Base-by-base conservation (phyloP, 2,113 vertebrate species). In the Phoxinus phoxinus region DNA sequence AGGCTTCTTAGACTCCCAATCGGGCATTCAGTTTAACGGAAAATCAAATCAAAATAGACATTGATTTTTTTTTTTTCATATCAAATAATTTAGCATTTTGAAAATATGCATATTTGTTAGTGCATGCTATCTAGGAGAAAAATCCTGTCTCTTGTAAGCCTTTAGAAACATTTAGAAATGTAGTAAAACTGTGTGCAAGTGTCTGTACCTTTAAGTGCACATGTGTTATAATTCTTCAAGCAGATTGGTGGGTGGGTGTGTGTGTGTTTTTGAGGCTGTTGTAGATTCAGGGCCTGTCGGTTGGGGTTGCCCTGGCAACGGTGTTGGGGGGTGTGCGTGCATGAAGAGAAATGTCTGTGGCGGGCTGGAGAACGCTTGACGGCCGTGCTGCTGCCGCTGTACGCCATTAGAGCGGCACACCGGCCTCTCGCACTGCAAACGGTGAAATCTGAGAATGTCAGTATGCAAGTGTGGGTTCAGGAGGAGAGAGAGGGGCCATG, bases 251-350 rank as follows among this genome's bases (percentile, higher is more conserved):
- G 71, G 78, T 81, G 79, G 71, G 78, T 86, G 46, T 19, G 25
- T 23, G 53, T 80, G 81, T 84, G 73, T 84, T 86, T 79, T 84
- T 81, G 48, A 81, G 87, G 87, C 85, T 63, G 65, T 67, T 86
- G 56, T 53, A 72, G 76, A 86, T 89, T 81, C 63, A 73, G 84
- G 89, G 86, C 81, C 79, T 84, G 86, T 86, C 85, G 79, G 37
- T 87, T 58, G 46, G 71, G 41, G 89, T 91, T 91, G 86, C 89
- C 86, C 56, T 90, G 85, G 90, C 53, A 87, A 91, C 87, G 21
- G 77, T 87, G 78, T 90, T 44, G 71, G 75, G 85, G 87, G 88
- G 82, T 75, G 48, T 78, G 81, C 77, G 75, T 86, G 81, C 75
- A 88, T 71, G 89, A 85, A 84, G 86, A 81, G 81, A 74, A 69